These are phyloP conservation scores for Lepidurus apus DNA, from an alignment of 1,140 invertebrate species.

Conservation along the genomic window DNA sequence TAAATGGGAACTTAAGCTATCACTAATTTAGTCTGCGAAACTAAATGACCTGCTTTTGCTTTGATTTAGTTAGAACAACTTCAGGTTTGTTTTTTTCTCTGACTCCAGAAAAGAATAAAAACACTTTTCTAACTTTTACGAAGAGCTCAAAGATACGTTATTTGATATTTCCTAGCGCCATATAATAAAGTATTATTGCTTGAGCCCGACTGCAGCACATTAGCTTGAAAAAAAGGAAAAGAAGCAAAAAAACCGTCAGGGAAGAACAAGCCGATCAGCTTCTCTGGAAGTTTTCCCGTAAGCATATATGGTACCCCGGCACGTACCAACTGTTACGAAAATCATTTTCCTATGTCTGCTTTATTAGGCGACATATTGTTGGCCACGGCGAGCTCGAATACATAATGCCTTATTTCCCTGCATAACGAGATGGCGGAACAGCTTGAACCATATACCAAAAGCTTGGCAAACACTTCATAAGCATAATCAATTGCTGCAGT, in stretches of 20 bases:
- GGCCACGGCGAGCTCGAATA: constrained; percentile 20
- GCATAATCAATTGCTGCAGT: constrained; percentile 32
- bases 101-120: neutral
- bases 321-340: constrained; percentile 21
- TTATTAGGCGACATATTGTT: constrained; percentile 22
- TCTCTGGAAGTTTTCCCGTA: constrained; percentile 17
- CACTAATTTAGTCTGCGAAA: neutral
- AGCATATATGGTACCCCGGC: neutral
- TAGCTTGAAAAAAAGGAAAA: constrained; percentile 23
- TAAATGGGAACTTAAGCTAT: constrained; percentile 22
- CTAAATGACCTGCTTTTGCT: neutral
- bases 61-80: neutral
- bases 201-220: constrained; percentile 11
- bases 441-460: constrained; percentile 19
- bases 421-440: constrained; percentile 14
- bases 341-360: constrained; percentile 19
- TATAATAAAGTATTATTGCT: constrained; percentile 20
- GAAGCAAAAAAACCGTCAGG: constrained; percentile 44
- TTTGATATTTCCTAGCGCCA: neutral
- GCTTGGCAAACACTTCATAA: constrained; percentile 43
- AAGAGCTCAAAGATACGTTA: neutral
- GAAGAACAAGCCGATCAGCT: neutral
- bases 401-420: constrained; percentile 18
- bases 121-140: neutral
- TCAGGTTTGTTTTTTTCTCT: no score